A percentile compares a stretch with the other conserved stretches of the same genome.
Conservation (phyloP, 2,113 vertebrate species). For the Melanerpes formicivorus region DNA sequence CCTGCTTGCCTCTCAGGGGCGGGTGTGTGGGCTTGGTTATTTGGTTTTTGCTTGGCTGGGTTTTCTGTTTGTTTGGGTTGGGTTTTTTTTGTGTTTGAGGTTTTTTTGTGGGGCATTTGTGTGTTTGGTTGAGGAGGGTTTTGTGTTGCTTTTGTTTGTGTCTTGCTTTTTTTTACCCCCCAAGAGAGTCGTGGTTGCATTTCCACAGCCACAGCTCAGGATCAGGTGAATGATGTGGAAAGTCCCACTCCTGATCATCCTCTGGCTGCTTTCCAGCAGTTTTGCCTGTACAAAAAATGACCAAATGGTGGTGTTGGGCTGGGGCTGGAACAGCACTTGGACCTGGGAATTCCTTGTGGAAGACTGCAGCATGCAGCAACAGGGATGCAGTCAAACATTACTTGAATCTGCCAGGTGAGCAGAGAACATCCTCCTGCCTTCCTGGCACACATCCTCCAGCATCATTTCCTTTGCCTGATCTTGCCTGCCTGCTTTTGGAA, state of each 20-base stretch:
- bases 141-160: too few relatives aligned
- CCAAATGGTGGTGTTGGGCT: rapidly evolving
- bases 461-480: not conserved
- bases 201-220: not conserved
- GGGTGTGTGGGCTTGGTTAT: too few relatives aligned
- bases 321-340: not conserved
- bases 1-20: too few relatives aligned
- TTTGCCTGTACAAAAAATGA: not conserved
- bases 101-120: not conserved
- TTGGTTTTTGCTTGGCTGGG: not conserved
- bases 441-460: not conserved
- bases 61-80: not conserved
- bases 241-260: not conserved
- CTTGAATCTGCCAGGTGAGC: not conserved
- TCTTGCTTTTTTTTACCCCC: too few relatives aligned
- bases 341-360: not conserved
- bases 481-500: not conserved
- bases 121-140: too few relatives aligned
- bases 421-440: not conserved
- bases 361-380: not conserved
- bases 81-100: too few relatives aligned
- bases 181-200: not conserved
- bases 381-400: not conserved
- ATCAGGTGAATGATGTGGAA: not conserved
- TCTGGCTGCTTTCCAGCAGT: not conserved